Evolutionary conservation across 2,888 invertebrate species (phyloP).

Genomic region (Perizoma flavofasciatum): DNA sequence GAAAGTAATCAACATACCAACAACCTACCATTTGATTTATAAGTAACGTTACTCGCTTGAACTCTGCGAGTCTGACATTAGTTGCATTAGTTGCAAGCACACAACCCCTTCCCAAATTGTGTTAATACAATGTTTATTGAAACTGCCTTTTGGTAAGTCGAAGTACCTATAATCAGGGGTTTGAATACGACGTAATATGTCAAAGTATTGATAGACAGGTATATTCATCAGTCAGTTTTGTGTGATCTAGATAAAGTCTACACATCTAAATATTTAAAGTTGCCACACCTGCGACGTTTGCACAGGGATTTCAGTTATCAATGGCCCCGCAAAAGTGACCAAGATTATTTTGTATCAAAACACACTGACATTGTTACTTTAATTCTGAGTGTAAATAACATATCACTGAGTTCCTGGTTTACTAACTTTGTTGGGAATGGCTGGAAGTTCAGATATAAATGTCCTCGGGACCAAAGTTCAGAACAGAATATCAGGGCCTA

Average conservation of each 20-base stretch:
- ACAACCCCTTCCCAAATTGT: too few relatives aligned
- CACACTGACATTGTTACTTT: conserved; percentile 21
- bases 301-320: conserved; percentile 25
- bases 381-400: conserved; percentile 17
- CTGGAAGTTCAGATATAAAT: conserved; percentile 1
- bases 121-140: too few relatives aligned
- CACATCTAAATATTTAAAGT: conserved; percentile 9
- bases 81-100: too few relatives aligned
- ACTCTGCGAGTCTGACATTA: too few relatives aligned
- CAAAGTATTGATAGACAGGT: not conserved
- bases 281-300: conserved; percentile 16
- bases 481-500: conserved; percentile 9
- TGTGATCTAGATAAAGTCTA: conserved; percentile 6
- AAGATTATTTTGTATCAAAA: conserved; percentile 29
- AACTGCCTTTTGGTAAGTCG: too few relatives aligned
- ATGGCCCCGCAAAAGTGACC: conserved; percentile 23
- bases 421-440: conserved; percentile 5
- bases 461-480: conserved; percentile 5
- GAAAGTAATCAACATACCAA: conserved; percentile 3
- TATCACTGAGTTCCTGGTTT: conserved; percentile 14
- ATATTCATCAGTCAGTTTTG: conserved; percentile 6
- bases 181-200: not conserved
- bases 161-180: not conserved
- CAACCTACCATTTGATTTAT: too few relatives aligned
- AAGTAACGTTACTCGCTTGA: too few relatives aligned